Evolutionary conservation across 1,140 invertebrate genomes (phyloP).

Genomic region (Penaeus chinensis): DNA sequence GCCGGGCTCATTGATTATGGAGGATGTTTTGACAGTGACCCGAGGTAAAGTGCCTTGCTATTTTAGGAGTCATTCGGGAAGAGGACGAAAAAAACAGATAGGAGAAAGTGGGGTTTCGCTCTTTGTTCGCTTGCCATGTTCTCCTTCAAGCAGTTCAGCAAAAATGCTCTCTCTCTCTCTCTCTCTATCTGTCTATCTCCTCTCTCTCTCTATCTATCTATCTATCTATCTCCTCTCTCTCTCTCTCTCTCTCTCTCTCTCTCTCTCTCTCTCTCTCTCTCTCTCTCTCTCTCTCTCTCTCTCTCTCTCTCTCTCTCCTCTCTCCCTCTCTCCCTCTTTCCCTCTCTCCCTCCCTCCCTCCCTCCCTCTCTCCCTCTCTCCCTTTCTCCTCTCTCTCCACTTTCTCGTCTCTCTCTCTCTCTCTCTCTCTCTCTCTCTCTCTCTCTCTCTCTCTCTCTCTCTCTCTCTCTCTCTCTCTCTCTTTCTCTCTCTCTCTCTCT

Average conservation of each 20-base stretch:
- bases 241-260: not conserved
- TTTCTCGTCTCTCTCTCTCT: not conserved
- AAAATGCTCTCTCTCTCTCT: not conserved
- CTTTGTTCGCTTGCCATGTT: not conserved
- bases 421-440: not conserved
- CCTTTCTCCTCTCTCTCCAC: not conserved
- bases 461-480: not conserved
- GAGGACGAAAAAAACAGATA: no score
- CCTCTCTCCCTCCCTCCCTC: not conserved
- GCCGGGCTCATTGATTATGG: no score
- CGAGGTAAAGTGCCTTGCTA: no score
- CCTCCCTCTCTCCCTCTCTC: not conserved
- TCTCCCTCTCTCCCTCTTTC: not conserved
- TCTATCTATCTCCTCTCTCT: not conserved
- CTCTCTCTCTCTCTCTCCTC: not conserved
- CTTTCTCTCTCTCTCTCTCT: not conserved
- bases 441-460: not conserved
- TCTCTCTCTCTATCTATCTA: not conserved
- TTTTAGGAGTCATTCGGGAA: no score
- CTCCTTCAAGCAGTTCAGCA: no score
- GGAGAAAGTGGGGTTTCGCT: no score
- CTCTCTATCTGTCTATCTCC: not conserved
- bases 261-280: conserved; percentile 31
- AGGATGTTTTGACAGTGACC: no score
- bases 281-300: conserved; percentile 38